These are phyloP conservation scores for Lydus trimaculatus DNA, from an alignment of 2,888 invertebrate species.

Conservation along the genomic window DNA sequence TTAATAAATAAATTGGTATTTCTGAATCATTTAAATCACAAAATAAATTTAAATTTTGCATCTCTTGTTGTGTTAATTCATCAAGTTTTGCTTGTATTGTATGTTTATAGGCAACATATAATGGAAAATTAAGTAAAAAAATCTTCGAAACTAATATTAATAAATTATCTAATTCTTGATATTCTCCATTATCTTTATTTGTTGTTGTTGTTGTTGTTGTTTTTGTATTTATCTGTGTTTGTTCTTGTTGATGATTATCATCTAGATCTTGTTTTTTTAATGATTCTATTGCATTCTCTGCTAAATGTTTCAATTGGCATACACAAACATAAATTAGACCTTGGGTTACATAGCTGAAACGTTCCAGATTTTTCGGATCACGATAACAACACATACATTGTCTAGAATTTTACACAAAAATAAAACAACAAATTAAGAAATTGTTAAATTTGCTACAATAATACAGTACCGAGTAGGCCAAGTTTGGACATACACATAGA, in stretches of 20 bases:
- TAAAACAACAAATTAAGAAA: constrained; percentile 5
- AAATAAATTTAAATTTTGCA: constrained; percentile 77
- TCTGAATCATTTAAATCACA: constrained; percentile 95
- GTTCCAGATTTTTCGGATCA: constrained; percentile 90
- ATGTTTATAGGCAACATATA: constrained; percentile 87
- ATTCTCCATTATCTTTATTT: constrained; percentile 59
- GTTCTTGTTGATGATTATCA: constrained; percentile 27
- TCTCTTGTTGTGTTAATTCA: constrained; percentile 85
- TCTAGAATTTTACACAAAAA: constrained; percentile 63
- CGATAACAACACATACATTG: constrained; percentile 96
- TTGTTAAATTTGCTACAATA: constrained; percentile 13
- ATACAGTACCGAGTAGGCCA: constrained; percentile 83
- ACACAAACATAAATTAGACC: constrained; percentile 85
- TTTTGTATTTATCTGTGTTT: not conserved
- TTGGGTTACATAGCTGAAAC: constrained; percentile 88
- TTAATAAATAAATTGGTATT: constrained; percentile 86
- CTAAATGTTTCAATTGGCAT: constrained; percentile 78
- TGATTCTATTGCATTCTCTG: constrained; percentile 48
- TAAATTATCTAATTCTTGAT: constrained; percentile 86
- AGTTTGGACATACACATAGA: constrained; percentile 84
- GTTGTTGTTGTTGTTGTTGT: not conserved
- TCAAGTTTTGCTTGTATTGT: constrained; percentile 81
- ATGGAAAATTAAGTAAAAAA: constrained; percentile 88
- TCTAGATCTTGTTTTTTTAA: constrained; percentile 60
- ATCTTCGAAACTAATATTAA: constrained; percentile 87